Evolutionary conservation across 1,140 invertebrate genomes (phyloP), one percentile per base, ranked within the genome.

Genomic region (Pinna nobilis): DNA sequence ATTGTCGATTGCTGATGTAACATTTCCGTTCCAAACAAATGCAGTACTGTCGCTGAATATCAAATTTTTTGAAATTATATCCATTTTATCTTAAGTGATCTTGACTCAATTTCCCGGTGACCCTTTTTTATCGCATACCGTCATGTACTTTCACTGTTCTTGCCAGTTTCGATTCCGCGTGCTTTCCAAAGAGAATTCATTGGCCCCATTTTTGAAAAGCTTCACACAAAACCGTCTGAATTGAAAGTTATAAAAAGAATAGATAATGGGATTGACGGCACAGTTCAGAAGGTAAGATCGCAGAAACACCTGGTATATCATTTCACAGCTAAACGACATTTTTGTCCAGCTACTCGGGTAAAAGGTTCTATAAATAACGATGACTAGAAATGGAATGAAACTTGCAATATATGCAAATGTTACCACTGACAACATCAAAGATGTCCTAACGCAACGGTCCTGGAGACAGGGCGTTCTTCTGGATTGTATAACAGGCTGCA

Each of bases 261-360:
- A 84, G 1, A 84, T 79, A 18, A 84, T 64, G 3, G 83, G 83
- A 68, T 84, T 84, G 30, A 80, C 51, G 9, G 74, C 78, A 77
- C 81, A 83, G 76, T 81, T 84, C 25, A 84, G 50, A 9, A 84
- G 64, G 66, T 84, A 84, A 6, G 81, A 83, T n/a, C 83, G 49
- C 11, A 79, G 59, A 49, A 81, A 80, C 33, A 83, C 63, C 41
- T 80, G 78, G 20, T 80, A 82, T 3, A 69, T 35, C 15, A 78
- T 66, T 47, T 80, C 65, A 23, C 67, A 69, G 1, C 18, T 30
- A 23, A 49, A 18, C 25, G 41, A 64, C 18, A 77, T 68, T 6
- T 33, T 71, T 11, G 51, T 37, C 32, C 70, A 79, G 32, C 74
- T 68, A 2, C n/a, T 11, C 0, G 68, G 65, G 2, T 55, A 25